These are phyloP conservation scores for Campaea margaritaria DNA, from an alignment of 2,888 invertebrate genomes.

Conservation along the genomic window DNA sequence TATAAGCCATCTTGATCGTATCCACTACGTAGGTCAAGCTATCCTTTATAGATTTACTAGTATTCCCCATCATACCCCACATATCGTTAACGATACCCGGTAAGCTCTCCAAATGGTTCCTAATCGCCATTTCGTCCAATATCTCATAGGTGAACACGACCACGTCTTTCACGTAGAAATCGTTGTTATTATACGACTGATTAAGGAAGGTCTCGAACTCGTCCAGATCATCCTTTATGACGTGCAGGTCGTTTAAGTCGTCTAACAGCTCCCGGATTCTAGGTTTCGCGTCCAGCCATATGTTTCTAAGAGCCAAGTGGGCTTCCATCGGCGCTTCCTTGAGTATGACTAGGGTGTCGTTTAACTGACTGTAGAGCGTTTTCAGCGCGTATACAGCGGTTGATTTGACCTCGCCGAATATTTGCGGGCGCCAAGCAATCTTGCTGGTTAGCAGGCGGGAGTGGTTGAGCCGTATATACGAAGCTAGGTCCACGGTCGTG, in stretches of 20 bases:
- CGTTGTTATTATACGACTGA: constrained; percentile 91
- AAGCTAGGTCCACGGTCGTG: constrained; percentile 90
- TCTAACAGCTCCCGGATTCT: constrained; percentile 88
- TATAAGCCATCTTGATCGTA: constrained; percentile 89
- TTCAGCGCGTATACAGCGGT: constrained; percentile 65
- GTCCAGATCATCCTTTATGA: constrained; percentile 90
- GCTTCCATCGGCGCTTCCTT: constrained; percentile 88
- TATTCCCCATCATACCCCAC: constrained; percentile 94
- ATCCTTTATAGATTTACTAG: constrained; percentile 91
- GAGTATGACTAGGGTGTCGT: constrained; percentile 73
- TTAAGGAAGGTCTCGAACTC: constrained; percentile 89
- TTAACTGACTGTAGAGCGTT: constrained; percentile 72
- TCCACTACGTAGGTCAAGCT: constrained; percentile 91
- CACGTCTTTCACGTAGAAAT: constrained; percentile 93
- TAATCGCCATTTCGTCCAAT: constrained; percentile 91
- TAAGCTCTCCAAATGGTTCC: constrained; percentile 90
- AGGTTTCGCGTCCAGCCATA: constrained; percentile 91
- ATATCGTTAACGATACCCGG: constrained; percentile 93
- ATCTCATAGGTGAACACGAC: constrained; percentile 88
- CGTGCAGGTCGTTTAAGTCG: constrained; percentile 89
- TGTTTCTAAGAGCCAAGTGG: constrained; percentile 86
- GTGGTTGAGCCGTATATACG: constrained; percentile 92
- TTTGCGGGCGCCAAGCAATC: constrained; percentile 92
- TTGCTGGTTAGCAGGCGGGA: constrained; percentile 92
- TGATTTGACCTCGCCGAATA: constrained; percentile 82